A percentile compares a stretch with the other conserved stretches of the same genome.
Evolutionary conservation across 2,888 invertebrate genomes (phyloP).

Genomic region (Brenthis ino): DNA sequence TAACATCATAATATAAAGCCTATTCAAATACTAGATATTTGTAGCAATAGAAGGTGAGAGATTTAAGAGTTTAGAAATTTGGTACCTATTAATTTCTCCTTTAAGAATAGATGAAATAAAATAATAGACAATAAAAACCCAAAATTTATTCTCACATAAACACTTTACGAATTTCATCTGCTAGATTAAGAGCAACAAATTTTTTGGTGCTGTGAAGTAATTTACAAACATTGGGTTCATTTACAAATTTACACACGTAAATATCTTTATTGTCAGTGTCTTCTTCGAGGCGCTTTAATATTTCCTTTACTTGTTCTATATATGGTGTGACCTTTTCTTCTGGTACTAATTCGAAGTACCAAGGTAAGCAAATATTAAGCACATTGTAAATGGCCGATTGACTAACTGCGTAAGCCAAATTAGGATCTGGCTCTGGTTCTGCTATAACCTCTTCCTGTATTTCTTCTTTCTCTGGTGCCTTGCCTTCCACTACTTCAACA

Average conservation of each 20-base stretch:
- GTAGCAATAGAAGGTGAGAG: too few relatives aligned
- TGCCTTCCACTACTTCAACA: slow-evolving; percentile 47
- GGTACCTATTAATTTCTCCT: too few relatives aligned
- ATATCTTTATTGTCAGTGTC: slow-evolving; percentile 69
- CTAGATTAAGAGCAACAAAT: slow-evolving; percentile 61
- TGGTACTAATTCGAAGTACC: slow-evolving; percentile 65
- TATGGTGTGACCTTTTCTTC: slow-evolving; percentile 59
- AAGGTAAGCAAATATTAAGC: slow-evolving; percentile 66
- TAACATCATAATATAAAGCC: too few relatives aligned
- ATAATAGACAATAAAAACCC: background rate
- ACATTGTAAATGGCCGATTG: slow-evolving; percentile 70
- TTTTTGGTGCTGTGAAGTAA: slow-evolving; percentile 67
- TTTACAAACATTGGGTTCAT: slow-evolving; percentile 60
- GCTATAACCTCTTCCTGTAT: slow-evolving; percentile 55
- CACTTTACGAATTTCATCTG: slow-evolving; percentile 56
- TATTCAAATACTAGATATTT: too few relatives aligned
- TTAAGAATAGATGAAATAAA: background rate
- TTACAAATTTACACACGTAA: slow-evolving; percentile 65
- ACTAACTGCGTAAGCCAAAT: slow-evolving; percentile 62
- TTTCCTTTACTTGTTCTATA: slow-evolving; percentile 52
- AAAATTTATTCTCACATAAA: slow-evolving; percentile 24
- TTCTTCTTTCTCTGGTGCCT: slow-evolving; percentile 52
- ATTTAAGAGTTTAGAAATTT: too few relatives aligned
- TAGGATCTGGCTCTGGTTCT: slow-evolving; percentile 54
- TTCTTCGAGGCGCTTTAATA: slow-evolving; percentile 55